Evolutionary conservation across 2,888 invertebrate species (phyloP), one percentile per base, ranked within the genome.

Genomic region (Coelinius sp.): DNA sequence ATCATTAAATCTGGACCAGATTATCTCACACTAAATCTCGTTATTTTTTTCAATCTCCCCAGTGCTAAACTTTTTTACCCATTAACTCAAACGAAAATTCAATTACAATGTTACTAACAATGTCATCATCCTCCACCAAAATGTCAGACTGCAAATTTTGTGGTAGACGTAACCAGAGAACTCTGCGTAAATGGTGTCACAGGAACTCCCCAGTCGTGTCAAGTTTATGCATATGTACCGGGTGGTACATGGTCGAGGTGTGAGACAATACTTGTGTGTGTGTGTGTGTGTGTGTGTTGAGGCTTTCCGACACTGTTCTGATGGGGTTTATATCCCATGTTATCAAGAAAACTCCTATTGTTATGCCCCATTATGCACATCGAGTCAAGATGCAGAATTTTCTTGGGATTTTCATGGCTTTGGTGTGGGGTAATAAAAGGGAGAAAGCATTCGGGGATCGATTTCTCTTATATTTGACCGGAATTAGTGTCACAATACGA

Each of bases 61-160:
- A 4, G 8, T 31, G 31, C 31, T 8, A 31, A 31, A 8, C 31
- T 31, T 31, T 31, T 31, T 31, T 31, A 31, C 31, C 31, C 31
- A 31, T 31, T 31, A 31, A 31, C 31, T 41, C 41, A 31, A 3
- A 31, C 41, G 8, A 8, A 59, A 31, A 59, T 59, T 31, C 31
- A 35, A 31, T 59, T 59, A 59, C 59, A 2, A 31, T 59, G 59
- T 59, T 14, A 24, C 25, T 53, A 20, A 25, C 53, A 53, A n/a
- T 53, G 12, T 53, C 59, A 20, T 35, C 59, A 35, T n/a, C 12
- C 10, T 17, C 8, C 12, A 3, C 17, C 27, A 77, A 79, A 74
- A 72, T 73, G 74, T 67, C 70, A 72, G 76, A 76, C 79, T 14
- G 66, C 71, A 74, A 67, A 73, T 74, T 73, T 75, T 76, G 73